Evolutionary conservation across 2,113 vertebrate species (phyloP).

Genomic region (Tapirus terrestris): DNA sequence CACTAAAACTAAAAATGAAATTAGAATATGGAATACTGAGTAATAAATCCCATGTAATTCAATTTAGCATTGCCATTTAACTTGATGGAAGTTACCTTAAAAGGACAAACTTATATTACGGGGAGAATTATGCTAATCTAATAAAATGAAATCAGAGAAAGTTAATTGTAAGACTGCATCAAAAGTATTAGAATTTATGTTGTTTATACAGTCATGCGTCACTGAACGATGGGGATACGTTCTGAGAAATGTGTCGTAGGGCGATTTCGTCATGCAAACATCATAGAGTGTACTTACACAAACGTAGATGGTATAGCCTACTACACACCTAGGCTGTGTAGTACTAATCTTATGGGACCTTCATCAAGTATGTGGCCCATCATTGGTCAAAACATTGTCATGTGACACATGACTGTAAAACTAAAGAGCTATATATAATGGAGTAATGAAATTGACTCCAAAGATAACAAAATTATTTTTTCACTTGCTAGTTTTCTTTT

Average conservation of each 20-base stretch:
- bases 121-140: background rate
- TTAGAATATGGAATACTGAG: background rate
- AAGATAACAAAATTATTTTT: background rate
- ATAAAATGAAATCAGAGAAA: background rate
- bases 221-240: too few relatives aligned
- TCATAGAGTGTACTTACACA: too few relatives aligned
- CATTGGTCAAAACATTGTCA: too few relatives aligned
- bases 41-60: constrained; percentile 36
- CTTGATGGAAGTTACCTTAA: background rate
- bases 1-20: constrained; percentile 36
- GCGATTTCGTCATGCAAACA: too few relatives aligned
- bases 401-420: background rate
- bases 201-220: background rate
- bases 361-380: too few relatives aligned
- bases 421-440: background rate
- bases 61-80: background rate
- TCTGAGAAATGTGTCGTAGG: too few relatives aligned
- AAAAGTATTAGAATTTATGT: background rate
- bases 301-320: too few relatives aligned
- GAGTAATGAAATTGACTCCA: background rate
- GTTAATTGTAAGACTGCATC: background rate
- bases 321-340: too few relatives aligned
- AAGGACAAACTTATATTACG: background rate
- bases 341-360: too few relatives aligned
- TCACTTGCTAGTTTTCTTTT: background rate